These are phyloP conservation scores for Pogona vitticeps DNA, from an alignment of 2,113 vertebrate genomes.

Conservation along the genomic window DNA sequence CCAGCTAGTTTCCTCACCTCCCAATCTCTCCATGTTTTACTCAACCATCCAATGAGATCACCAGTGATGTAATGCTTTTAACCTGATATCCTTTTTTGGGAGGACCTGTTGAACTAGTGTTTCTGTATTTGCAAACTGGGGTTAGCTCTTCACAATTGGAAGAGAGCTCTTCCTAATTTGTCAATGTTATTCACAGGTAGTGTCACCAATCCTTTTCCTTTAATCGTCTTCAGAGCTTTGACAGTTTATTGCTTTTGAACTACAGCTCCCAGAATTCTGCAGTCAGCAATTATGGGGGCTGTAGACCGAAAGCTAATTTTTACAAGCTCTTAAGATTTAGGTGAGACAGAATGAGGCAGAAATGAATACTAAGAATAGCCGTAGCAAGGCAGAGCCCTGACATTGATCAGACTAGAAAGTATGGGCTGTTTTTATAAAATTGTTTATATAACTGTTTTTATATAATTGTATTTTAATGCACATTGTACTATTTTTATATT, in stretches of 20 bases:
- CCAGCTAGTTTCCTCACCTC: neutral
- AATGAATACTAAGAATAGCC: neutral
- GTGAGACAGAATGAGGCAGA: neutral
- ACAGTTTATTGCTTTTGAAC: no score
- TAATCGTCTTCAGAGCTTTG: no score
- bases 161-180: slow-evolving; percentile 22
- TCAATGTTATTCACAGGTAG: neutral
- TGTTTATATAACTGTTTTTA: no score
- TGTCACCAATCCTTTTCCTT: neutral
- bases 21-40: neutral
- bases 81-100: neutral
- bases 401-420: neutral
- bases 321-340: no score
- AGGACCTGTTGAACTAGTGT: slow-evolving; percentile 11
- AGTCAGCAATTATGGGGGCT: no score
- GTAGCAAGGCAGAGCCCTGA: neutral
- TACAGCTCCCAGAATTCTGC: no score
- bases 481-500: no score
- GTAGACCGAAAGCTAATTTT: no score
- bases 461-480: no score
- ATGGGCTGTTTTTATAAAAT: no score
- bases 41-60: fast-evolving
- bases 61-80: slow-evolving; percentile 31
- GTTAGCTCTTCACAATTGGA: neutral
- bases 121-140: fast-evolving